Base-by-base conservation (phyloP, 2,797 vertebrate species). In the Acanthopagrus latus region DNA sequence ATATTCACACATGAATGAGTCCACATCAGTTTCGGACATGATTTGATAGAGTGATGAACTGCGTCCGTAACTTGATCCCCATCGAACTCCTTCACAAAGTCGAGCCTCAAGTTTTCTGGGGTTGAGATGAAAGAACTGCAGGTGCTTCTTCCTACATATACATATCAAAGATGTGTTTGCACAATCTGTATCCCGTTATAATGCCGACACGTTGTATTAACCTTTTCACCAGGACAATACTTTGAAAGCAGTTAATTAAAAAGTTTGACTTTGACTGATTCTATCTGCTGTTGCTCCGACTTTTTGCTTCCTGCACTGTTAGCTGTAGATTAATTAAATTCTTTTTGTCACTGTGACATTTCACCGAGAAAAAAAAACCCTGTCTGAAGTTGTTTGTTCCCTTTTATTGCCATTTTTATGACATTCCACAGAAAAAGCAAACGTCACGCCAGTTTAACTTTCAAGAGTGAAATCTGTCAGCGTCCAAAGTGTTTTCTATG, bases 21-120 rank as follows among this genome's bases (percentile, higher is more conserved):
- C 33, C 16, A 17, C 21, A 20, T 57, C 13, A 52, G 16, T 68
- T 44, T 10, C 2, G 29, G 27, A 27, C 27, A 27, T 4, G 27
- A 27, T 27, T 27, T 27, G 27, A 27, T 27, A 4, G 27, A 27
- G 27, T 27, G 11, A 38, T 47, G 4, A 64, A 6, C 13, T 41
- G n/a, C 29, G 7, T 33, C 54, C 67, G 62, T 23, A 63, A 76
- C 73, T 71, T 43, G 58, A 72, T 71, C 63, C 54, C 27, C 41
- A 60, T 56, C 68, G 47, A 77, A 72, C 71, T 80, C 67, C 29
- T 66, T 77, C 27, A 76, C 47, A 47, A 20, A 21, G 13, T 52
- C 27, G 17, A 20, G 76, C 50, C 41, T 62, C n/a, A 21, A 2
- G 9, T 59, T 29, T 14, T 25, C 25, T 63, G 48, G 13, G 59